These are phyloP conservation scores for Tigriopus japonicus DNA, from an alignment of 1,140 invertebrate genomes.

Conservation along the genomic window DNA sequence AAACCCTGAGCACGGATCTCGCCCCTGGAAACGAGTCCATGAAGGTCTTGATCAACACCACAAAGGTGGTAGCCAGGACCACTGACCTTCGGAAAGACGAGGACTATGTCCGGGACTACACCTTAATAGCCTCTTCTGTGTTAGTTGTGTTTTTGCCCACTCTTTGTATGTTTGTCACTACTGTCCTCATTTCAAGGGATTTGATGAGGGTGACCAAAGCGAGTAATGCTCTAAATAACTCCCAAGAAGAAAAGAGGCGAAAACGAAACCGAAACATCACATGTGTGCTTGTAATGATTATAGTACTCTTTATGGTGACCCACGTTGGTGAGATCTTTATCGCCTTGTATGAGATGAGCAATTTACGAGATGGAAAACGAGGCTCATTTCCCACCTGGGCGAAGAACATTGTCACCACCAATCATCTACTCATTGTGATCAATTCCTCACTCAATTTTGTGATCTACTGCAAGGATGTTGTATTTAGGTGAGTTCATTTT, in stretches of 20 bases:
- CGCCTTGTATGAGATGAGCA: neutral
- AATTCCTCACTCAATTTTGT: conserved; percentile 7
- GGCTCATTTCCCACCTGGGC: neutral
- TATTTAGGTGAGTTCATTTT: neutral
- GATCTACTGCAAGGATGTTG: conserved; percentile 4
- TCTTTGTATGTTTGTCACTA: neutral
- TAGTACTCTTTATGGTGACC: neutral
- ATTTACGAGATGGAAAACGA: conserved; percentile 1
- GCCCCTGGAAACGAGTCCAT: neutral
- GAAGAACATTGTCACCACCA: conserved; percentile 2
- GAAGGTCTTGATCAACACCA: neutral
- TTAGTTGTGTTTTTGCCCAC: conserved; percentile 4
- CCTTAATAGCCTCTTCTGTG: neutral
- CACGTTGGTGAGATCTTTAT: neutral
- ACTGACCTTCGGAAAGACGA: conserved; percentile 3
- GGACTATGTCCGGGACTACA: conserved; percentile 9
- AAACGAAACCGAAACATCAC: neutral
- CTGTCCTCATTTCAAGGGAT: neutral
- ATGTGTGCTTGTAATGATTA: neutral
- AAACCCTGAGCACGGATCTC: neutral
- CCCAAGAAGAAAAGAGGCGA: neutral
- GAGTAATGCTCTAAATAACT: neutral
- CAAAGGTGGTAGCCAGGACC: neutral
- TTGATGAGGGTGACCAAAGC: neutral
- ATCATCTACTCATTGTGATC: conserved; percentile 6